phyloP scores from a whole-genome alignment of 1,140 invertebrate genomes.

The Apis florea region DNA sequence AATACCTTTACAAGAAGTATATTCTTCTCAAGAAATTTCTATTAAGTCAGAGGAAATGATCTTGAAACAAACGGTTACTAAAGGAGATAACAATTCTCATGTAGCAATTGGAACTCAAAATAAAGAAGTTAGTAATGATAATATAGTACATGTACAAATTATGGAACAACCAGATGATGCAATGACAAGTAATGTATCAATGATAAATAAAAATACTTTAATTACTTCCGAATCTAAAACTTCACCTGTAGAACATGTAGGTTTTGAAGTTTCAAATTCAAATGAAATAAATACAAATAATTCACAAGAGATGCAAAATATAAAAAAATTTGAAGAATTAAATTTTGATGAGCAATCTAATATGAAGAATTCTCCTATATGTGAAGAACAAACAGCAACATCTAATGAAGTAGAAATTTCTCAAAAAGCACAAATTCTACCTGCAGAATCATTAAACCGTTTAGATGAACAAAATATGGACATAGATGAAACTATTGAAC shows the following conservation, averaged over 20 bases:
- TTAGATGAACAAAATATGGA: constrained; percentile 51
- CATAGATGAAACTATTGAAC: constrained; percentile 53
- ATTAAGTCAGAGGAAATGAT: constrained; percentile 39
- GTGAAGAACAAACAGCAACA: constrained; percentile 47
- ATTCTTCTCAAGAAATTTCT: constrained; percentile 53
- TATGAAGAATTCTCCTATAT: constrained; percentile 6
- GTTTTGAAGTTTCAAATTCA: constrained; percentile 53
- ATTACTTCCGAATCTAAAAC: constrained; percentile 58
- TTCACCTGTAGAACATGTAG: constrained; percentile 44
- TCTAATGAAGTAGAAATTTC: constrained; percentile 40
- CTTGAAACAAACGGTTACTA: constrained; percentile 16
- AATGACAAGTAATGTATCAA: constrained; percentile 43
- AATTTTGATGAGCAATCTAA: constrained; percentile 23
- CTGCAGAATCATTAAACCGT: constrained; percentile 44
- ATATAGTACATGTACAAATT: constrained; percentile 25
- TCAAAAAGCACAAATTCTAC: constrained; percentile 31
- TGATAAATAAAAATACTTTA: constrained; percentile 56
- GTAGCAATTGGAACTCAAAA: not conserved
- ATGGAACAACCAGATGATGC: constrained; percentile 39
- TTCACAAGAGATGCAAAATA: constrained; percentile 34
- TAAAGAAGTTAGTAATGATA: constrained; percentile 20
- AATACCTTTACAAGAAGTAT: constrained; percentile 46
- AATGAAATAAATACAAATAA: constrained; percentile 42
- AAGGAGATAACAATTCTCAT: constrained; percentile 34
- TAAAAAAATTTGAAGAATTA: constrained; percentile 49